Conservation (phyloP, 2,888 invertebrate genomes). For the Stramonita haemastoma region DNA sequence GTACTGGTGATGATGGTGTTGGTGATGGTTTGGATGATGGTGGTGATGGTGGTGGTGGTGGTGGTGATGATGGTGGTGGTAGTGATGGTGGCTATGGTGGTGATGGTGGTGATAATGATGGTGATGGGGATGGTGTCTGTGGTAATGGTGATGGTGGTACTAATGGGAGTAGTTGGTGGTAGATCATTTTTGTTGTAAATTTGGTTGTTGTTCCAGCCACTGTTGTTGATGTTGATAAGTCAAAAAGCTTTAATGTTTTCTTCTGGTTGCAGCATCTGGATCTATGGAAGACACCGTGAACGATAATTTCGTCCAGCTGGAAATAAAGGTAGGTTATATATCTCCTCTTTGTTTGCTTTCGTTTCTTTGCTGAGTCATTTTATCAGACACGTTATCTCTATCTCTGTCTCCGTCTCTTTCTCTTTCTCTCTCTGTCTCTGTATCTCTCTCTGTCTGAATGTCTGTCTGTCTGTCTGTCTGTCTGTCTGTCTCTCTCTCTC, state of each 20-base stretch:
- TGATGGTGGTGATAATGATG: conserved; percentile 46
- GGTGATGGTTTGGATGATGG: too few species aligned
- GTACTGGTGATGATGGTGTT: not conserved
- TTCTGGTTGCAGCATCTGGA: not conserved
- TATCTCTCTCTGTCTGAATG: too few species aligned
- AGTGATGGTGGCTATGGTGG: conserved; percentile 41
- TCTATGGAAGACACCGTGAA: not conserved
- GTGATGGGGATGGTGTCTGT: conserved; percentile 38
- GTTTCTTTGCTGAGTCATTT: too few species aligned
- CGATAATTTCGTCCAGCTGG: not conserved
- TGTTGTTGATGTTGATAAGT: too few species aligned
- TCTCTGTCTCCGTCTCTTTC: too few species aligned
- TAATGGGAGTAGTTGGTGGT: not conserved
- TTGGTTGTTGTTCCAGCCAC: too few species aligned
- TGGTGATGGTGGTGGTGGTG: conserved; percentile 5
- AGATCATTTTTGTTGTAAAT: not conserved
- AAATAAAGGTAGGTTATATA: not conserved
- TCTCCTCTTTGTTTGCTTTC: not conserved
- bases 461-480: too few species aligned
- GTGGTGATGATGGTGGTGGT: conserved; percentile 42
- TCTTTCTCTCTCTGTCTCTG: too few species aligned
- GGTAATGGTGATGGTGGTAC: not conserved
- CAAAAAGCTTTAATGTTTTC: not conserved
- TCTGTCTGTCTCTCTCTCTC: too few species aligned
- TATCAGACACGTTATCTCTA: too few species aligned